Conservation (phyloP, 1,140 invertebrate species). For the Triops longicaudatus region DNA sequence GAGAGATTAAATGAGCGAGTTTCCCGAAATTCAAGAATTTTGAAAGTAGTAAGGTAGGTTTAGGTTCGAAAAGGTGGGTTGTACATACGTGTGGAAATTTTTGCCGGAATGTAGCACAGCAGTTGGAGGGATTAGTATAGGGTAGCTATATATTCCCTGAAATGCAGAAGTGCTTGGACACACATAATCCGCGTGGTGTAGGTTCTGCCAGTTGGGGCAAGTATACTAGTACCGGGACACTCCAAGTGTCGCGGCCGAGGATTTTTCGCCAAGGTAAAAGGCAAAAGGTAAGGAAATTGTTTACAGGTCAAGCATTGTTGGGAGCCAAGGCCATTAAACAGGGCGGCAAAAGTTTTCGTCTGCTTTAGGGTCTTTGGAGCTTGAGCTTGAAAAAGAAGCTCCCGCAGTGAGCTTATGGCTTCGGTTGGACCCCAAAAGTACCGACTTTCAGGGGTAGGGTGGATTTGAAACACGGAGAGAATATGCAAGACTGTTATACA, state of each 20-base stretch:
- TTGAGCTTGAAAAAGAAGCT: background rate
- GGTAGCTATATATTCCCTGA: background rate
- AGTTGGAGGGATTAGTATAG: conserved; percentile 5
- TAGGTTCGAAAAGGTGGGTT: background rate
- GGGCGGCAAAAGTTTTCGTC: background rate
- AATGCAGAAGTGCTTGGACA: conserved; percentile 8
- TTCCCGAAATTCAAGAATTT: background rate
- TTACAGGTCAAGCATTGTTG: conserved; percentile 7
- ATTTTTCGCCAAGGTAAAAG: background rate
- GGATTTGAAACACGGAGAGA: background rate
- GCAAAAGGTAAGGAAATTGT: background rate
- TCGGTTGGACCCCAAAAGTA: background rate
- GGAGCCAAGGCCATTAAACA: background rate
- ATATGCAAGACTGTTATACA: background rate
- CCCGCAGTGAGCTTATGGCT: conserved; percentile 8
- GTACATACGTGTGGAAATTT: background rate
- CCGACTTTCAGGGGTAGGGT: background rate
- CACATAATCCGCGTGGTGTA: background rate
- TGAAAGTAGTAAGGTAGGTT: background rate
- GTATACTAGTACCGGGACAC: no score
- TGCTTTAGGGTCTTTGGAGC: background rate
- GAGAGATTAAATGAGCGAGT: no score
- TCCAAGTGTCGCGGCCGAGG: no score
- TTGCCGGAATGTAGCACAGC: background rate
- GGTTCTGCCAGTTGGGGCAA: no score